Conservation (phyloP, 1,140 invertebrate species). For the Oppia nitens region DNA sequence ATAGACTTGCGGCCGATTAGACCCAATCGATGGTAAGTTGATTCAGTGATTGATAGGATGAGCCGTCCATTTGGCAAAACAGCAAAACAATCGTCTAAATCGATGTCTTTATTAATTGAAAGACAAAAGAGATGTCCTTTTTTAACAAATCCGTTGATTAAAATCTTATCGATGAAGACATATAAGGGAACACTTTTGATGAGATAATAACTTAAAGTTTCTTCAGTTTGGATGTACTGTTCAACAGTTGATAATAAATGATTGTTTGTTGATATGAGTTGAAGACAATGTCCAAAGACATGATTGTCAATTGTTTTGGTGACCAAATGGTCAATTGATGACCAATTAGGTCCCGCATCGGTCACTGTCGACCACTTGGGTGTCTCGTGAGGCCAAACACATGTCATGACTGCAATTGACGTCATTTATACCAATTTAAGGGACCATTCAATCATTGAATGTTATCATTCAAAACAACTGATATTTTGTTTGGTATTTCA, state of each 20-base stretch:
- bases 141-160: neutral
- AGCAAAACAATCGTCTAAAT: slow-evolving; percentile 7
- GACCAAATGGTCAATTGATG: neutral
- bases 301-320: neutral
- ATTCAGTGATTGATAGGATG: neutral
- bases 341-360: neutral
- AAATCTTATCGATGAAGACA: slow-evolving; percentile 2
- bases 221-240: neutral
- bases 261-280: neutral
- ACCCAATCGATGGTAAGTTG: slow-evolving; percentile 9
- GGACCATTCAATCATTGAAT: too few relatives aligned
- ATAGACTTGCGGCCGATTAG: slow-evolving; percentile 2
- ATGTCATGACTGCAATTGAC: neutral
- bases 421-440: too few relatives aligned
- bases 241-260: neutral
- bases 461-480: too few relatives aligned
- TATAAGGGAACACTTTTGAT: slow-evolving; percentile 18
- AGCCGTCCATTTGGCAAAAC: neutral
- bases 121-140: slow-evolving; percentile 5
- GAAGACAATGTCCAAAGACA: neutral
- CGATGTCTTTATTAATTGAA: slow-evolving; percentile 9
- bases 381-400: neutral
- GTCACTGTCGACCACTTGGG: neutral
- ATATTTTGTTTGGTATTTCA: too few relatives aligned
- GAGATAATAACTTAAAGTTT: neutral